Conservation (phyloP, 2,888 invertebrate species). For the Lasioglossum oenotherae region DNA sequence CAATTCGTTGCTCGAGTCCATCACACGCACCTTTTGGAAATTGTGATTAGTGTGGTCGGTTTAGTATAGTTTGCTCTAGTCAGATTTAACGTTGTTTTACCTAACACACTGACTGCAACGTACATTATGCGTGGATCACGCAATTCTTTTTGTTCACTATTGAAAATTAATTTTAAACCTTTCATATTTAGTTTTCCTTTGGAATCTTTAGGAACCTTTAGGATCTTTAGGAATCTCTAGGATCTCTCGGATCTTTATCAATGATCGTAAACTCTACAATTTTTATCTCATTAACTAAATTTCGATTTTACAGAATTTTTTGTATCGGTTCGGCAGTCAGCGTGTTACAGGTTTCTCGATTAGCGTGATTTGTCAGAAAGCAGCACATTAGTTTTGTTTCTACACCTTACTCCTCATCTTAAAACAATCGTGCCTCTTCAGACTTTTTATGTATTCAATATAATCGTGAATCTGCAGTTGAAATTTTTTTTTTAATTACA, state of each 20-base stretch:
- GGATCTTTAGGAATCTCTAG: too few species aligned
- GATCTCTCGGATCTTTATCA: background rate
- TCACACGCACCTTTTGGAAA: conserved; percentile 85
- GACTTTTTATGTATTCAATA: background rate
- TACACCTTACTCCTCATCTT: background rate
- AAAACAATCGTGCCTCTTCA: background rate
- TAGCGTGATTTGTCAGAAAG: background rate
- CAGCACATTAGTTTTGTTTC: background rate
- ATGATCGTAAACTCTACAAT: background rate
- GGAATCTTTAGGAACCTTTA: background rate
- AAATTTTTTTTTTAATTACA: background rate
- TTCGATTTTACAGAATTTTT: background rate
- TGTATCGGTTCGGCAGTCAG: background rate
- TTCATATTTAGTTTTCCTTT: too few species aligned
- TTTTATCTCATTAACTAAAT: background rate
- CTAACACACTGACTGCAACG: background rate
- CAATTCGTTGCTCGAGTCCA: conserved; percentile 88
- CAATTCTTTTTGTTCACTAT: background rate
- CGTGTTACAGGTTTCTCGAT: background rate
- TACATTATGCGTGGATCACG: background rate
- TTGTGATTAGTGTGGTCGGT: background rate
- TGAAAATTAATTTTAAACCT: background rate
- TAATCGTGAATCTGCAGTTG: background rate
- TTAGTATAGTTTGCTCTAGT: background rate
- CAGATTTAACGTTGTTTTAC: too few species aligned